Percentiles rank a stretch among this genome's conserved stretches.
Evolutionary conservation across 1,140 invertebrate genomes (phyloP).

Genomic region (Ditylenchus dipsaci): DNA sequence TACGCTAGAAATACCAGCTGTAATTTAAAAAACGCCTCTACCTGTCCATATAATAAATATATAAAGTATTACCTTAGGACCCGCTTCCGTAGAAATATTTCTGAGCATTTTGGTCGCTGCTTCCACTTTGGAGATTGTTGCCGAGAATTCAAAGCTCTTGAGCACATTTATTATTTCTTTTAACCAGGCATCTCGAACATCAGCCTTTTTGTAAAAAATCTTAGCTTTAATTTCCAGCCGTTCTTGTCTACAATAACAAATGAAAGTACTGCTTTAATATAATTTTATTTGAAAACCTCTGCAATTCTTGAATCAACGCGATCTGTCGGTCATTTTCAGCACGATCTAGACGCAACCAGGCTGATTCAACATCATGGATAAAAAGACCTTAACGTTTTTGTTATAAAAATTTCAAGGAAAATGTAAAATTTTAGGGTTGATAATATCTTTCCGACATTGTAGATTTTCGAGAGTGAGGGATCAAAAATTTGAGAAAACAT

Average conservation of each 20-base stretch:
- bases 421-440: no score
- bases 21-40: no score
- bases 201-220: conserved; percentile 87
- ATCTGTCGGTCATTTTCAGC: conserved; percentile 90
- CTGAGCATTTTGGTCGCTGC: conserved; percentile 97
- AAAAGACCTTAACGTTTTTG: conserved; percentile 60
- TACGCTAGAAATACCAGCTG: no score
- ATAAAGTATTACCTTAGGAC: conserved; percentile 76
- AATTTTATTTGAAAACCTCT: conserved; percentile 55
- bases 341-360: conserved; percentile 85
- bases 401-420: background rate
- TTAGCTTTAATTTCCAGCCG: conserved; percentile 87
- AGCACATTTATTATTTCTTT: conserved; percentile 93
- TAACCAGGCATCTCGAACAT: conserved; percentile 83
- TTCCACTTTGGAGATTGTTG: conserved; percentile 79
- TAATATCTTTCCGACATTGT: no score
- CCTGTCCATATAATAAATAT: no score
- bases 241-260: conserved; percentile 68
- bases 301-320: conserved; percentile 80
- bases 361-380: conserved; percentile 84
- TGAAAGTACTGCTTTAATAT: background rate
- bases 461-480: no score
- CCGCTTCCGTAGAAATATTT: conserved; percentile 91
- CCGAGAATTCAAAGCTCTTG: conserved; percentile 70
- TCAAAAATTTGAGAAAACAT: no score